phyloP scores from a whole-genome alignment of 2,797 vertebrate species.

The Vultur gryphus region DNA sequence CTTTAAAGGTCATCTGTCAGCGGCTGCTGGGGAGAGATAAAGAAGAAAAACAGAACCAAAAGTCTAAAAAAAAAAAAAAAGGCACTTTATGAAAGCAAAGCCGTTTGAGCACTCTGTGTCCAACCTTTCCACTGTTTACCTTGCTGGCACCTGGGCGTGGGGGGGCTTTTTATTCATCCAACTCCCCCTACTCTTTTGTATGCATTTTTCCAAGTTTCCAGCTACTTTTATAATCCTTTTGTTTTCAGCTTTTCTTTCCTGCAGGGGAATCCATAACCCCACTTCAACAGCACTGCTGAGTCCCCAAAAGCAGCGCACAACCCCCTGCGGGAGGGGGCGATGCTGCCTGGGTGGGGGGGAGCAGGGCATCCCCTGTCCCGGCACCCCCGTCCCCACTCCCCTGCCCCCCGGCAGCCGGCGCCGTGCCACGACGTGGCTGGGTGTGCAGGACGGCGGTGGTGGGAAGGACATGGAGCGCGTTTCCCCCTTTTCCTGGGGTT shows the following conservation, averaged over 20 bases:
- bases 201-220: neutral
- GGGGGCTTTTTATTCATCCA: neutral
- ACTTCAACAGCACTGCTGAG: neutral
- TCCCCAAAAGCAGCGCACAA: fast-evolving
- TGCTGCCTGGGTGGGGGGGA: neutral
- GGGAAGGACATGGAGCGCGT: neutral
- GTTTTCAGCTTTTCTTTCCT: neutral
- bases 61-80: neutral
- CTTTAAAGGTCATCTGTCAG: conserved; percentile 66
- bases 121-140: conserved; percentile 15
- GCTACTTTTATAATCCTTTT: neutral
- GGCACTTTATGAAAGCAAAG: neutral
- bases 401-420: fast-evolving
- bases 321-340: fast-evolving
- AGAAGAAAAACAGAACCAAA: conserved; percentile 56
- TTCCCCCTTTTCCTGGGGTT: neutral
- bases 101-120: fast-evolving
- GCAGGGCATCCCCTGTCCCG: neutral
- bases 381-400: no score
- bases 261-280: fast-evolving
- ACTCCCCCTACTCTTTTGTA: neutral
- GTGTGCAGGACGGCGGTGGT: fast-evolving
- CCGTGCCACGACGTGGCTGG: fast-evolving
- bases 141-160: neutral
- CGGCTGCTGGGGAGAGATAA: conserved; percentile 48